Conservation (phyloP, 1,140 invertebrate genomes). For the Goniozus legneri region DNA sequence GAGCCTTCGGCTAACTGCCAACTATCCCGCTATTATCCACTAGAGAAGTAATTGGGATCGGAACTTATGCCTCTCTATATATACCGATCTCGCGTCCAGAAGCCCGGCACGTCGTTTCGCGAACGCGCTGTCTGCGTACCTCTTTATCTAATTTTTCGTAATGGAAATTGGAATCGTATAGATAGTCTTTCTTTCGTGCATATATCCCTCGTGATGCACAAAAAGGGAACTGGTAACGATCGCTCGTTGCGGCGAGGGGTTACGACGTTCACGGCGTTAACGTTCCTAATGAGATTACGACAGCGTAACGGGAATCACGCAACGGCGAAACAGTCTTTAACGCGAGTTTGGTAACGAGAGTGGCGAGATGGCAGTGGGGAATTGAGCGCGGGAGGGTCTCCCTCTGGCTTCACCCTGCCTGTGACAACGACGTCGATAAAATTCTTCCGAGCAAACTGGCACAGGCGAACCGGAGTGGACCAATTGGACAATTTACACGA, state of each 20-base stretch:
- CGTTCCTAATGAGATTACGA: slow-evolving; percentile 19
- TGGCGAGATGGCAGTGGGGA: no score
- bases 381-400: no score
- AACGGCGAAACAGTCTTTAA: slow-evolving; percentile 15
- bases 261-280: slow-evolving; percentile 19
- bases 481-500: no score
- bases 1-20: slow-evolving; percentile 36
- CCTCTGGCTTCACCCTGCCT: no score
- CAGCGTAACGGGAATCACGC: slow-evolving; percentile 20
- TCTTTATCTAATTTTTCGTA: no score
- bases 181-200: no score
- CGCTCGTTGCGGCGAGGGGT: slow-evolving; percentile 3
- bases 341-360: slow-evolving; percentile 16
- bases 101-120: no score
- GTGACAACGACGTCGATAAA: not conserved
- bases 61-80: slow-evolving; percentile 25
- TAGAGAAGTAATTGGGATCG: slow-evolving; percentile 46
- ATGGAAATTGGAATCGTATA: no score
- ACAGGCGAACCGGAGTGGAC: not conserved
- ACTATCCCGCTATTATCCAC: slow-evolving; percentile 45
- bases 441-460: not conserved
- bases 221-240: no score
- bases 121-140: no score
- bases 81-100: no score
- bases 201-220: no score